Evolutionary conservation across 2,797 vertebrate genomes (phyloP).

Genomic region (Cyprinodon diabolis): DNA sequence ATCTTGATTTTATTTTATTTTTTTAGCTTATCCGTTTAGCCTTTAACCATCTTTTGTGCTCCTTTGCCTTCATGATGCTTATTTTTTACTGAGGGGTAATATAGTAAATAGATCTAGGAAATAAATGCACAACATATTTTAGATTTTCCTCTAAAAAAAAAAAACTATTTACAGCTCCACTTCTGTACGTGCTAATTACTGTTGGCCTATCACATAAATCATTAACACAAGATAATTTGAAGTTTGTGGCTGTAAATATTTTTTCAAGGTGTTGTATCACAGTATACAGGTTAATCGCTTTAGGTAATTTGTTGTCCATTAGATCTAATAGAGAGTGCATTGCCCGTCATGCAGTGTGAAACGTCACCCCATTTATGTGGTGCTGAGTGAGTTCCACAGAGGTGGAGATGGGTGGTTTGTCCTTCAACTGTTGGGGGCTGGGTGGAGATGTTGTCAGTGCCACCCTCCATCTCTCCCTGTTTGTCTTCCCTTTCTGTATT

Average conservation of each 20-base stretch:
- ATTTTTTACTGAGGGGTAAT: too few species aligned
- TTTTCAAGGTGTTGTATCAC: background rate
- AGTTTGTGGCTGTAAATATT: background rate
- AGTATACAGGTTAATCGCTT: background rate
- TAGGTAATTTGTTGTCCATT: background rate
- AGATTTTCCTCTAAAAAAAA: too few species aligned
- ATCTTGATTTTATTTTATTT: too few species aligned
- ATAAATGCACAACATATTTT: too few species aligned
- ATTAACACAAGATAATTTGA: background rate
- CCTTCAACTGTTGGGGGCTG: conserved; percentile 14
- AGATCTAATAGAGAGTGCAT: conserved; percentile 12
- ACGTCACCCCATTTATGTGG: conserved; percentile 36
- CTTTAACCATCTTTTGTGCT: too few species aligned
- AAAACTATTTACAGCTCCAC: background rate
- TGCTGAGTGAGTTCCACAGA: conserved; percentile 36
- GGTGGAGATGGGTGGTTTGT: conserved; percentile 41
- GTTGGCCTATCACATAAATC: background rate
- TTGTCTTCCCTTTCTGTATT: conserved; percentile 36
- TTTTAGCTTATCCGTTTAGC: too few species aligned
- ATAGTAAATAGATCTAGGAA: too few species aligned
- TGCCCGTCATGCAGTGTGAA: conserved; percentile 51
- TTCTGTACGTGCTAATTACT: background rate
- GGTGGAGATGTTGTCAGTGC: conserved; percentile 24
- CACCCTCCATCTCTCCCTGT: conserved; percentile 19
- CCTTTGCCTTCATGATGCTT: too few species aligned